A percentile compares a stretch with the other conserved stretches of the same genome.
phyloP scores from a whole-genome alignment of 2,113 vertebrate species.

The Eolophus roseicapilla region DNA sequence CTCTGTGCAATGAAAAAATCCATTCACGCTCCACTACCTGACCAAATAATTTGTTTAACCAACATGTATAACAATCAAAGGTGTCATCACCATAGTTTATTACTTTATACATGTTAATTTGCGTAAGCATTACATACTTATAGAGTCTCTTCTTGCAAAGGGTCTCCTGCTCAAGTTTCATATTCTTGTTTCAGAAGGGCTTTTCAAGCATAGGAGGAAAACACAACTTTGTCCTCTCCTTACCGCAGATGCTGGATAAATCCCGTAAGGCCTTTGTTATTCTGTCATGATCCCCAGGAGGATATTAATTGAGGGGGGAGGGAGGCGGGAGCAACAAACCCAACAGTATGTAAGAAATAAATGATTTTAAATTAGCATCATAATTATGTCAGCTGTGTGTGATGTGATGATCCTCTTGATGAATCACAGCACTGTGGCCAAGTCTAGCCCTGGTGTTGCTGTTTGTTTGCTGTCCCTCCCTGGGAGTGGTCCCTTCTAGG shows the following conservation, averaged over 20 bases:
- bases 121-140: neutral
- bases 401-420: neutral
- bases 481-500: neutral
- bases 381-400: neutral
- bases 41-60: neutral
- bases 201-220: neutral
- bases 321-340: neutral
- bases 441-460: neutral
- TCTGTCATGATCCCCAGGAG: neutral
- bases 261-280: neutral
- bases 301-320: neutral
- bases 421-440: neutral
- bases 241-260: neutral
- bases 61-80: neutral
- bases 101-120: neutral
- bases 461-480: neutral
- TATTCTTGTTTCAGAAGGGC: neutral
- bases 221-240: neutral
- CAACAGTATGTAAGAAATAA: neutral
- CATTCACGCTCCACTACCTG: neutral
- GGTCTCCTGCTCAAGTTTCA: neutral
- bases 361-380: neutral
- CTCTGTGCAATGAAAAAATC: neutral
- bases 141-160: neutral
- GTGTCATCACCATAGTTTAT: neutral